Base-by-base conservation (phyloP, 2,797 vertebrate genomes). In the Eupleurogrammus muticus region DNA sequence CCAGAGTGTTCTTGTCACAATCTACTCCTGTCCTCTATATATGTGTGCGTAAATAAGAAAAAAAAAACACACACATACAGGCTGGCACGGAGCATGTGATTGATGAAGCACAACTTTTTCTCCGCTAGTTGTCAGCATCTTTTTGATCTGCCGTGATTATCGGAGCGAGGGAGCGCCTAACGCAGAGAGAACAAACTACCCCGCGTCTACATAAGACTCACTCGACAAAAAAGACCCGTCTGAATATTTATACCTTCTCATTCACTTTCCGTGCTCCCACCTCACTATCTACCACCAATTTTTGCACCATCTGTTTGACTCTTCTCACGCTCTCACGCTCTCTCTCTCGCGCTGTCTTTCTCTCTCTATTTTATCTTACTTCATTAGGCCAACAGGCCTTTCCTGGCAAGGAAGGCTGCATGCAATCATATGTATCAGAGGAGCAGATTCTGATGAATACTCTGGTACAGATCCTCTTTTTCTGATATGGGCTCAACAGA, bases 111-210 rank as follows among this genome's bases (percentile, higher is more conserved):
- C 77, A 87, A 83, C 83, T 83, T 83, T 42, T 83, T 61, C 75
- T 68, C 51, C 40, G 23, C 67, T 53, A 55, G 70, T 85, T 87
- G 50, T 80, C 85, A 65, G 68, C 67, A 50, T 83, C 83, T 86
- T 89, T 90, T 88, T 88, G 78, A 91, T 90, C 82, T 78, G 47
- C 64, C 32, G 47, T 74, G 77, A 89, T 80, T 83, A 76, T 57
- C 34, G 10, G 72, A 75, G 82, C 21, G 54, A 79, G 53, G 65
- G 73, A 76, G 73, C 66, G 65, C 72, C 73, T 80, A 77, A 84
- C 46, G n/a, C 54, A 73, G 61, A 65, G 74, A 76, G 61, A 71
- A 67, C 59, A 28, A 77, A 67, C 78, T 77, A 74, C 79, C 77
- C 77, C 73, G 73, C 28, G 28, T 75, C 74, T 65, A 54, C 70